Base-by-base conservation (phyloP, 2,888 invertebrate species). In the Philereme vetulata region DNA sequence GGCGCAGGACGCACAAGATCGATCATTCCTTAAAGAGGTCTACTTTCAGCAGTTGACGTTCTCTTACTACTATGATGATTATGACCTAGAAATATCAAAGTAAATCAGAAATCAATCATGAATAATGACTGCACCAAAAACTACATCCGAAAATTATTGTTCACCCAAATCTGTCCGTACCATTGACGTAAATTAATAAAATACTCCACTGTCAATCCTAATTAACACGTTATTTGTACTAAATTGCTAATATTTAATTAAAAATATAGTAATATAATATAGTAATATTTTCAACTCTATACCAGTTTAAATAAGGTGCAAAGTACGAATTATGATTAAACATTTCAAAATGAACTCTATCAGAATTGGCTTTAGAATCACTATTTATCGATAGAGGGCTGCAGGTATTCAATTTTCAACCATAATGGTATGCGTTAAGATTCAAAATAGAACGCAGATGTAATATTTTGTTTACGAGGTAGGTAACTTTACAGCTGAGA, bases 181-280 rank as follows among this genome's bases (percentile, higher is more conserved):
- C 64, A 63, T 57, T 40, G 21, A 56, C 49, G 59, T 65, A 64
- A 66, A 66, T 65, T 63, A 65, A 36, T 60, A 60, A 45, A 56
- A 62, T 66, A 66, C 64, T 57, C 53, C 56, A 55, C 50, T 62
- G 60, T 66, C 65, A 65, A 65, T 66, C 63, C 62, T 65, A 60
- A 58, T 61, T 49, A 42, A 43, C 32, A 1, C 21, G 21, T 50
- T 45, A 51, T 51, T 51, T 21, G 11, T 43, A 36, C 46, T 51
- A 53, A 59, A 58, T 9, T 54, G 35, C 58, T 38, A 48, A 52
- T 44, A 34, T 47, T 56, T 50, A 8, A 46, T 35, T 49, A 36
- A 59, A 34, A 8, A 48, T 36, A 21, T 46, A 47, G 59, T 52
- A 54, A 42, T 8, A 62, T 56, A 8, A 48, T 36, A 21, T 46